Base-by-base conservation (phyloP, 1,140 invertebrate species). In the Diorhabda carinulata region DNA sequence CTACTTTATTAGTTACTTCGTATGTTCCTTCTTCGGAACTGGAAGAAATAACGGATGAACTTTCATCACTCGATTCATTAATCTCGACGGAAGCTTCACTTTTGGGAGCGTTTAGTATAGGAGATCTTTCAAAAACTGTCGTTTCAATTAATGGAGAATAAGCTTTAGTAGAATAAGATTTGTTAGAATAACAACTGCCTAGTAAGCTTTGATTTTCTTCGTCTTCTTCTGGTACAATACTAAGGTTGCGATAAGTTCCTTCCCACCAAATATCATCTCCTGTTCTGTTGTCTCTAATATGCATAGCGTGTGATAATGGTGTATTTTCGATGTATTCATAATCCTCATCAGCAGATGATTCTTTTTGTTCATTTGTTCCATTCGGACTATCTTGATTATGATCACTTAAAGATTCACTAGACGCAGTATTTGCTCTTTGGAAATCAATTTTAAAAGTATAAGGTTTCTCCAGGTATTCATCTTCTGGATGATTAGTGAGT, bases 211-310 rank as follows among this genome's bases (percentile, higher is more conserved):
- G 43, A 57, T 76, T 74, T 61, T 81, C 80, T 70, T 81, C 80
- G 59, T 80, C 78, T 74, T 81, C 79, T 72, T 81, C 79, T 0
- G 77, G 78, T 9, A 80, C 78, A 57, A 79, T 74, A 64, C 78
- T 81, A 6, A 81, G 69, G 73, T 81, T 80, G 58, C 81, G 71
- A 64, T 81, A 82, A 0, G 78, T 78, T 10, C 81, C 79, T 73
- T 81, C 80, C 73, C 78, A 82, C 81, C 81, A 81, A 63, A 81
- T 76, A 64, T 80, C 76, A 57, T 71, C 66, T 7, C 64, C 62
- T 9, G 58, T 62, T 47, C 60, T 57, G 57, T 67, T 44, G 42
- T 74, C 57, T 43, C 71, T 67, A 5, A 70, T 41, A 43, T 71
- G 72, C 58, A 74, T 72, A 8, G 68, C 67, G 40, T 72, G 64